phyloP scores from a whole-genome alignment of 2,797 vertebrate species.

The Eulemur rubriventer region DNA sequence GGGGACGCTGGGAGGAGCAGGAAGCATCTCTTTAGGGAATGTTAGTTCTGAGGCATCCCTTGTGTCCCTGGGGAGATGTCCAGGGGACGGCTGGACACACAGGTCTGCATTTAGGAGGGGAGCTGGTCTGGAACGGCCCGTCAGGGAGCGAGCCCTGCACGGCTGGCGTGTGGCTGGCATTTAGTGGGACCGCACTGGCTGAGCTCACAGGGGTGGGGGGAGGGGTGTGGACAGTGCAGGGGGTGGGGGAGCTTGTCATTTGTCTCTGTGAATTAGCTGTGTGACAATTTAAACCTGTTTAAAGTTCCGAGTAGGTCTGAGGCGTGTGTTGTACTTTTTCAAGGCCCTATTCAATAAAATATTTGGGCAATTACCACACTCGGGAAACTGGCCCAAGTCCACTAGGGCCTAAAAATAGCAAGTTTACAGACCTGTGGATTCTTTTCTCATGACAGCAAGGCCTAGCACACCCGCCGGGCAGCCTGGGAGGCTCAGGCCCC shows the following conservation, averaged over 20 bases:
- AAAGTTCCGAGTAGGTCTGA: background rate
- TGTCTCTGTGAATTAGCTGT: background rate
- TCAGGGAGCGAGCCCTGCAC: no score
- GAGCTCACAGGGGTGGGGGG: background rate
- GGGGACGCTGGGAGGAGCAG: no score
- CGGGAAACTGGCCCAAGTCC: constrained; percentile 34
- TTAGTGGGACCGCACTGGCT: background rate
- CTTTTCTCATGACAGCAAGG: constrained; percentile 59
- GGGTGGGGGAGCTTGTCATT: accelerated
- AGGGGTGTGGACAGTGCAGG: background rate
- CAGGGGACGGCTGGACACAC: background rate
- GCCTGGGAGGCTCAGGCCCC: accelerated
- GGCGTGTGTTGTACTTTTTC: background rate
- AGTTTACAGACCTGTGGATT: constrained; percentile 65
- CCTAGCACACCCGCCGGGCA: background rate
- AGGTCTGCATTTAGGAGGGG: background rate
- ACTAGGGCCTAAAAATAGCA: constrained; percentile 67
- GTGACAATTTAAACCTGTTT: background rate
- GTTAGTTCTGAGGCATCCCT: background rate
- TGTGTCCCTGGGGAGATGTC: background rate
- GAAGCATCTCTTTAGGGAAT: background rate
- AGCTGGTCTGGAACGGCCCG: background rate
- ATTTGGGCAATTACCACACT: constrained; percentile 27
- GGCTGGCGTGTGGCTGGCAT: background rate
- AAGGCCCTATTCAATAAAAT: constrained; percentile 41